Evolutionary conservation across 1,140 invertebrate genomes (phyloP), one percentile per base, ranked within the genome.

Genomic region (Magallana gigas): DNA sequence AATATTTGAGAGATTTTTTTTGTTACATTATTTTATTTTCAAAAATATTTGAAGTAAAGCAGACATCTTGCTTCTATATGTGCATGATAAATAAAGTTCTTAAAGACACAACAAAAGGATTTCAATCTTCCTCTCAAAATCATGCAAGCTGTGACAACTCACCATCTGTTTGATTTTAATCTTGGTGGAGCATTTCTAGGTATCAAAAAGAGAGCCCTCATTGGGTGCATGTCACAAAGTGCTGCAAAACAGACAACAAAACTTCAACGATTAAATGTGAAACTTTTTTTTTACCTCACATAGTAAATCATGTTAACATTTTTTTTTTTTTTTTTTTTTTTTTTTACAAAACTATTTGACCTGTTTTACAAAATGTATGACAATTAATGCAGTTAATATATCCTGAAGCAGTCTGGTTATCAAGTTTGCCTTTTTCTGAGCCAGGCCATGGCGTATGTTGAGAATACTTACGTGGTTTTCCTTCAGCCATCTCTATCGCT

Each of bases 401-500:
- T 48, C 36, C 36, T 48, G 36, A 48, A 48, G 36, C 36, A 48
- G 36, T 48, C 36, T 48, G 36, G 5, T 48, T 48, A 48, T 48
- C 5, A 48, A 4, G 36, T 48, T 48, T 4, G 36, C 36, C 36
- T 48, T 48, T 48, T 48, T 48, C 36, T 64, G 62, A 48, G 36
- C 5, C 36, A 2, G 5, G 36, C 36, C 36, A 5, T 48, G 36
- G 18, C 14, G 2, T 16, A 64, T 64, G 18, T 64, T 64, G 1
- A 58, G 36, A 12, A 80, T 81, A 94, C 90, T 99, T 96, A 92
- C 98, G 99, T 86, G 99, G 99, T 95, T 99, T 99, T 94, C 98
- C 99, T 96, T 99, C 99, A 71, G 99, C 99, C 99, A 99, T 99
- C 96, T 99, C 99, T 90, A 99, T 96, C 57, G 99, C 98, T 59